Evolutionary conservation across 2,113 vertebrate species (phyloP).

Genomic region (Acanthochromis polyacanthus): DNA sequence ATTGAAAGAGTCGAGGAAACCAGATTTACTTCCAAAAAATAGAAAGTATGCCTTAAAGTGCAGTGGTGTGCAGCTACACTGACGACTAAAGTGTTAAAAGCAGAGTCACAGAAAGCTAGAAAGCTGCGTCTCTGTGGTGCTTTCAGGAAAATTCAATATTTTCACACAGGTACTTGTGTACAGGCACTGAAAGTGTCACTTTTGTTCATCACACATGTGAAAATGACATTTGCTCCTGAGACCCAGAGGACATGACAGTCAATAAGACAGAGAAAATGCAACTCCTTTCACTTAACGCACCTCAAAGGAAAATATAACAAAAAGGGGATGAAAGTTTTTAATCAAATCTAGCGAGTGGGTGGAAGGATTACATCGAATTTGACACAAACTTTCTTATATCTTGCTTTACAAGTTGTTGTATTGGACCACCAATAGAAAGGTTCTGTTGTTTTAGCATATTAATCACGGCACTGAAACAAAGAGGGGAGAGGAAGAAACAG

Average conservation of each 20-base stretch:
- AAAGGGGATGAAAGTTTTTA: neutral
- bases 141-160: conserved; percentile 55
- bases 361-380: conserved; percentile 17
- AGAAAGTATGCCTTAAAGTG: neutral
- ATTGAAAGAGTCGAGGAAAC: conserved; percentile 18
- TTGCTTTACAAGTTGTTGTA: conserved; percentile 7
- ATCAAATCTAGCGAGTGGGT: neutral
- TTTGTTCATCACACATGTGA: conserved; percentile 32
- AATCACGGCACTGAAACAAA: conserved; percentile 52
- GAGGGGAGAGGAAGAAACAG: conserved; percentile 13
- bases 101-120: conserved; percentile 13
- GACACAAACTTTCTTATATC: conserved; percentile 9
- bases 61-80: neutral
- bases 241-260: conserved; percentile 2
- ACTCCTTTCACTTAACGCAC: neutral
- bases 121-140: conserved; percentile 5
- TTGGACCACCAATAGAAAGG: neutral
- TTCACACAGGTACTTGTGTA: conserved; percentile 33
- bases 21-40: conserved; percentile 17
- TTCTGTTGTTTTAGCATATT: conserved; percentile 50
- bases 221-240: conserved; percentile 22
- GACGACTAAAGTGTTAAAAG: conserved; percentile 38
- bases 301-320: conserved; percentile 7
- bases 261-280: conserved; percentile 21
- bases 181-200: conserved; percentile 42